Evolutionary conservation across 92 coral and sea anemone species (phyloP), one percentile per base, ranked within the genome.

Genomic region (Siderastrea radians): DNA sequence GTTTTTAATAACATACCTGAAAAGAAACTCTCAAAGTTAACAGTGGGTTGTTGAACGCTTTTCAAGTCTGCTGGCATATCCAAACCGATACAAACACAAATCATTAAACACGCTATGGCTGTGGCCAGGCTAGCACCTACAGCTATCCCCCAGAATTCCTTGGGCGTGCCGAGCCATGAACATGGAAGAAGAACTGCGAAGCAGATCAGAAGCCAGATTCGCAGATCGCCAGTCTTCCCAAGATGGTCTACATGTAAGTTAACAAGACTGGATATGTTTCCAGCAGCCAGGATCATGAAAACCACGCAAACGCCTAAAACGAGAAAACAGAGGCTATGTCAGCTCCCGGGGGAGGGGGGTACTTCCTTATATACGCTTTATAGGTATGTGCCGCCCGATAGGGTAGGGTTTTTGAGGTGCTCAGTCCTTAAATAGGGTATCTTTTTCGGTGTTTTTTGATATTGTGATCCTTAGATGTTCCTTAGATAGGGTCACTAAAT

Each of bases 131-230:
- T 96, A 17, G 98, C 99, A 13, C 98, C 92, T 45, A 96, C 82
- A 1, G 99, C 99, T 50, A 96, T 96, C 65, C 94, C 96, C 98
- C 99, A 96, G 86, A 96, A 96, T 49, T 96, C 96, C 90, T 90
- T 96, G 43, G 99, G 99, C 60, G 99, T 95, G 44, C 99, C 97
- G 13, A 96, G 93, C 98, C 99, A 96, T 5, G 99, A 86, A 68
- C 89, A 85, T 2, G 99, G 99, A 55, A 96, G 86, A 3, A 96
- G 92, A n/a, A 79, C 89, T 11, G 95, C 93, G 54, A 94, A 92
- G 52, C 96, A 95, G 15, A 96, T 88, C 12, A 93, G 58, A 47
- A 96, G 88, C 99, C 99, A 96, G 13, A 96, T 64, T 46, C 99
- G 94, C 82, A 95, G 84, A 49, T 92, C 90, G 55, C 87, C 91